Base-by-base conservation (phyloP, 1,140 invertebrate species). In the Phenacoccus solenopsis region DNA sequence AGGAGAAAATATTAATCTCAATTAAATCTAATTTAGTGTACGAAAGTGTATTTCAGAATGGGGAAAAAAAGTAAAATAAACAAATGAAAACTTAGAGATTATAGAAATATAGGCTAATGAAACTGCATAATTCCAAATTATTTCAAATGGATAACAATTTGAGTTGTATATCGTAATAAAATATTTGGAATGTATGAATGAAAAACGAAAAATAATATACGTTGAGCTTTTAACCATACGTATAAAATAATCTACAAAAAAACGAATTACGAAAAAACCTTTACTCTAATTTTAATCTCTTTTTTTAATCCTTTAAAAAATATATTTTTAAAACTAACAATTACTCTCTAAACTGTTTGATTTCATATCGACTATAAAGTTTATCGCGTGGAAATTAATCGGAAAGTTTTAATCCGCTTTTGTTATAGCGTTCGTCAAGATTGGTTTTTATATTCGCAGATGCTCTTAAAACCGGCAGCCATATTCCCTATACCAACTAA, bases 21-120 rank as follows among this genome's bases (percentile, higher is more conserved):
- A n/a, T 25, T 3, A 64, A 64, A n/a, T 59, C 56, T 59, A 64
- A 64, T 25, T 38, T 27, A 64, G 59, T 64, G 59, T 64, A 64
- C 25, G 13, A 64, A 64, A 64, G 59, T 64, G 59, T 64, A 9
- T 5, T 27, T 1, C 9, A 24, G 25, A 64, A 64, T 3, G 38
- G 38, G 5, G 5, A 64, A 64, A 64, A 24, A 25, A 25, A 64
- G 32, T 10, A 38, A 38, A 38, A 38, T 10, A 38, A n/a, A 38
- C 32, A 38, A 38, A 38, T 38, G 32, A 27, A 64, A 24, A 25
- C 59, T 10, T 24, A 64, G 2, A 16, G 25, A 64, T 20, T 24
- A 64, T 5, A 64, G 7, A 59, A 20, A 20, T 9, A 64, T 24
- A 10, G 13, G 21, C 12, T 10, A 2, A 16, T 64, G 21, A 59